Evolutionary conservation across 1,140 invertebrate genomes (phyloP), one percentile per base, ranked within the genome.

Genomic region (Theocolax elegans): DNA sequence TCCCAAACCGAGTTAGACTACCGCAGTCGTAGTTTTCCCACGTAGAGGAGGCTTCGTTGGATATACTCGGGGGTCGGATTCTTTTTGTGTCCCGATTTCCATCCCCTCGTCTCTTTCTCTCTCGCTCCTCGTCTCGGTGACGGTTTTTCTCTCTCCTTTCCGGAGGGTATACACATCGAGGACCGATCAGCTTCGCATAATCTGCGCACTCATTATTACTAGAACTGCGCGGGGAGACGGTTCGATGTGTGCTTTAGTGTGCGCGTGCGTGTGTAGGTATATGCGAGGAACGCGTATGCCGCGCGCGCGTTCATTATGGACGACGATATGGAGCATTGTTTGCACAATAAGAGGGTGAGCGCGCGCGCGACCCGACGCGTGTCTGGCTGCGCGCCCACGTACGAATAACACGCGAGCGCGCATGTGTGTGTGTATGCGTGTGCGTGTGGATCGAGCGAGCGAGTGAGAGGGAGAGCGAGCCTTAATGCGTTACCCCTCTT

Each of bases 181-280:
- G 76, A 79, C 78, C 78, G 82, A 84, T 85, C 81, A 81, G 75
- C 77, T 80, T 10, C 82, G 82, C 83, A 83, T 83, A 84, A 85
- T 83, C 82, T 83, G 78, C 82, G 82, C 82, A 77, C 82, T 84
- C 82, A 84, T 84, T 86, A 85, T 86, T 85, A 78, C 81, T 80
- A 78, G 77, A 76, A 78, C 78, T 82, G 76, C 74, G 74, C 78
- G 76, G 76, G 79, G 44, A 23, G 25, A 48, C 23, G 13, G 59
- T 19, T n/a, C 15, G 49, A 13, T 3, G 23, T 27, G 13, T 23
- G n/a, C n/a, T n/a, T n/a, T 25, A 15, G n/a, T 40, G 19, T 21
- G 12, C 19, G 31, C 23, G 17, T 58, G n/a, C 40, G 54, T 77
- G 76, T 71, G 73, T 77, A 76, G 76, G 77, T 76, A 76, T 77